Evolutionary conservation across 2,888 invertebrate genomes (phyloP).

Genomic region (Salpingus planirostris): DNA sequence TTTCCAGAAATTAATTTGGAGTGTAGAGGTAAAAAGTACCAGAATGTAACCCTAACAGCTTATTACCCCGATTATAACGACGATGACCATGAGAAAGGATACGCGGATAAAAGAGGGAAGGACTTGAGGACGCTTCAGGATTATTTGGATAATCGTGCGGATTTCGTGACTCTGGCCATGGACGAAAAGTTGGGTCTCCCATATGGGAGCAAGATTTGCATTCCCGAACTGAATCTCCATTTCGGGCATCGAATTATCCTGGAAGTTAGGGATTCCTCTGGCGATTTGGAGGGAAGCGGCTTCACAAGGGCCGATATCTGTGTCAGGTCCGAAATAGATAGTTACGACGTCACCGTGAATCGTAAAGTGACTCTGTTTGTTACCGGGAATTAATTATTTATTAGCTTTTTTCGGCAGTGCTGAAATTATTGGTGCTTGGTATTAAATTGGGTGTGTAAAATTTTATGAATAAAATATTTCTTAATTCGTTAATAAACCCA

Average conservation of each 20-base stretch:
- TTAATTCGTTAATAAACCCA: no score
- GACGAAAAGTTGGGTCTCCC: slow-evolving; percentile 39
- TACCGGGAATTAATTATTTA: no score
- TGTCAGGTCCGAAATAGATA: slow-evolving; percentile 45
- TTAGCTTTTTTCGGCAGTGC: neutral
- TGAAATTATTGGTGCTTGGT: no score
- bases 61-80: slow-evolving; percentile 44
- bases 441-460: no score
- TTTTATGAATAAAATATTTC: no score
- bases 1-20: slow-evolving; percentile 32
- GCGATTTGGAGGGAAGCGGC: slow-evolving; percentile 35
- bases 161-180: slow-evolving; percentile 45
- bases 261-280: slow-evolving; percentile 42
- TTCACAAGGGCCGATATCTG: slow-evolving; percentile 44
- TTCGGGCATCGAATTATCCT: slow-evolving; percentile 41
- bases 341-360: slow-evolving; percentile 45
- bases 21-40: slow-evolving; percentile 38
- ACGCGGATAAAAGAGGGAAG: slow-evolving; percentile 39
- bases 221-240: slow-evolving; percentile 45
- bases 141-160: slow-evolving; percentile 42
- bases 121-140: slow-evolving; percentile 43
- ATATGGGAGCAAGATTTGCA: slow-evolving; percentile 43
- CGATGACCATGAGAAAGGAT: slow-evolving; percentile 38
- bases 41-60: slow-evolving; percentile 44
- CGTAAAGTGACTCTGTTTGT: slow-evolving; percentile 35